Base-by-base conservation (phyloP, 2,797 vertebrate genomes). In the Myotis myotis region DNA sequence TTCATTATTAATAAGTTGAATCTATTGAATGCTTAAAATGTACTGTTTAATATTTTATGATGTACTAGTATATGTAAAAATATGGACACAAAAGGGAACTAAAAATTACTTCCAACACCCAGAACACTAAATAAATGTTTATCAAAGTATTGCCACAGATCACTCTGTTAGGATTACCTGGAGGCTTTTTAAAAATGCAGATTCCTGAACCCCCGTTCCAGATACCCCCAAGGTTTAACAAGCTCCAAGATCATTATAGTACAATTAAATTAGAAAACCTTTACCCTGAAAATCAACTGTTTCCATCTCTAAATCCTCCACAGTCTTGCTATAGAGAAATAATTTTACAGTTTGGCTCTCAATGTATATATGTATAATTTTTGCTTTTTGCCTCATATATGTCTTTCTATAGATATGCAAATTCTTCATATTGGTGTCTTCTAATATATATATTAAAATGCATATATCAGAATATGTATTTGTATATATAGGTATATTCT, bases 21-120 rank as follows among this genome's bases (percentile, higher is more conserved):
- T 75, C 53, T 82, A 55, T 60, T 8, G 47, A 83, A 60, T 89
- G 57, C 82, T 92, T 53, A 20, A 68, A 87, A 53, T 51, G 60
- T 41, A 41, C 53, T 57, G 41, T 92, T 95, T 57, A 96, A 85
- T 95, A 95, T 92, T 88, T 95, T 79, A 81, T 76, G 60, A 9
- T 78, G 60, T 62, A 62, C 60, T 62, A 62, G 7, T 60, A 62
- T 55, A 22, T n/a, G 17, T 71, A 76, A 94, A 82, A 78, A 87
- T 66, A 62, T 33, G 44, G 60, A n/a, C 76, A 75, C 75, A 89
- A 44, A 91, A 92, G 64, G 28, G 36, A 89, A 80, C 19, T 82
- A 51, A 88, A 94, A 89, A 76, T 75, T 71, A 88, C 30, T 80
- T 20, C 64, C 30, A 51, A 30, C 20, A 79, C 7, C 8, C 9